Evolutionary conservation across 2,888 invertebrate genomes (phyloP), one percentile per base, ranked within the genome.

Genomic region (Caenorhabditis sp.): DNA sequence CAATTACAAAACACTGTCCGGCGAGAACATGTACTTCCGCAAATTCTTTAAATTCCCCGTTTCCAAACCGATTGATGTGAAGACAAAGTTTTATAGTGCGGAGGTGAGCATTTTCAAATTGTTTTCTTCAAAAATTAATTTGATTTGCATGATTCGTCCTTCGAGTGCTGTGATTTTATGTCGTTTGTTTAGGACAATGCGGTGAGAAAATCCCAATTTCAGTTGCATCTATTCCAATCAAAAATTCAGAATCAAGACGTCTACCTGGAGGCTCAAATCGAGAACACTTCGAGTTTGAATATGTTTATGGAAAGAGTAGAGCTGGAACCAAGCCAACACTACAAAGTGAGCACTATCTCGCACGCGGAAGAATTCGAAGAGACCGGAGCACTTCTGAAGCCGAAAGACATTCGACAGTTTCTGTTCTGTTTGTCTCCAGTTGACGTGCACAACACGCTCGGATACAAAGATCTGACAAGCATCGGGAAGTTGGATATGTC

Each of bases 21-120:
- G 90, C 17, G 93, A 94, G 82, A 91, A 93, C 32, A 93, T 94
- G 89, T 94, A 94, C 78, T 95, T 98, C 89, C 92, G 96, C 83
- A 98, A 98, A 90, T 97, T 96, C 90, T 99, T 98, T 90, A 98
- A 97, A 91, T 98, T 99, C 90, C 91, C 91, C 85, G 98, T 99
- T 0, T 92, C 96, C 87, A 98, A 98, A 89, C 98, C 98, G 2
- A 91, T 99, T 52, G 98, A 99, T 92, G 96, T 99, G 0, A 96
- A 97, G 91, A 98, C 98, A 0, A 97, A 98, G 90, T 88, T 98
- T 90, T 97, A 95, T 89, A 96, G 95, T 92, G 95, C 95, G 1
- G 96, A 93, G 91, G 93, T 93, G 90, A 20, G 65, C 56, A 30
- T 41, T 39, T 30, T 9, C 26, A 26, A 24, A 22, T n/a, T 20